These are phyloP conservation scores for Cantharis lateralis DNA, from an alignment of 2,888 invertebrate species.

Conservation along the genomic window DNA sequence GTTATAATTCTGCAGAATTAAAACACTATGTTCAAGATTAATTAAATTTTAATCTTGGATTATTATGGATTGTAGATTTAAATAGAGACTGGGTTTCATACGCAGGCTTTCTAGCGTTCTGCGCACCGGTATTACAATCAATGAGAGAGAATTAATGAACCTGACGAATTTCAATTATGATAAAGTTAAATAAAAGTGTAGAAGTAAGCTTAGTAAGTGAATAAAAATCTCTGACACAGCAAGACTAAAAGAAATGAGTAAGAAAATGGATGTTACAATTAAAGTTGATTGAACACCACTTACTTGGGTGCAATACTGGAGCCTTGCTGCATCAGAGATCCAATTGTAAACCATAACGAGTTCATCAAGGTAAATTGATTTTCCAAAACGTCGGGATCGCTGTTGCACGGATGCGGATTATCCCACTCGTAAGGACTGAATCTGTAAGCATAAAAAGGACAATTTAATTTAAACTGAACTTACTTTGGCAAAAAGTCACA, in stretches of 20 bases:
- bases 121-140: too few relatives aligned
- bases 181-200: not conserved
- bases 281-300: slow-evolving; percentile 55
- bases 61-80: too few relatives aligned
- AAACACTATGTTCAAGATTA: too few relatives aligned
- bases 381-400: slow-evolving; percentile 83
- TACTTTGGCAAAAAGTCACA: slow-evolving; percentile 95
- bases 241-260: slow-evolving; percentile 34
- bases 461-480: slow-evolving; percentile 50
- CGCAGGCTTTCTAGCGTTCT: too few relatives aligned
- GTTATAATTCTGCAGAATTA: too few relatives aligned
- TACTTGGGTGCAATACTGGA: slow-evolving; percentile 91
- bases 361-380: slow-evolving; percentile 90
- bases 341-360: slow-evolving; percentile 94
- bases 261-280: not conserved
- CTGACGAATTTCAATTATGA: not conserved
- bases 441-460: slow-evolving; percentile 61
- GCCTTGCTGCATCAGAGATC: slow-evolving; percentile 91
- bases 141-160: too few relatives aligned
- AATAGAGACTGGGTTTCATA: too few relatives aligned
- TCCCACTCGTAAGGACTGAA: slow-evolving; percentile 94
- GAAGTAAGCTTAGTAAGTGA: not conserved
- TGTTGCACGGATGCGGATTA: slow-evolving; percentile 83
- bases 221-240: slow-evolving; percentile 30
- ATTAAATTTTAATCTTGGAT: too few relatives aligned